Base-by-base conservation (phyloP, 2,888 invertebrate genomes). In the Nezara viridula region DNA sequence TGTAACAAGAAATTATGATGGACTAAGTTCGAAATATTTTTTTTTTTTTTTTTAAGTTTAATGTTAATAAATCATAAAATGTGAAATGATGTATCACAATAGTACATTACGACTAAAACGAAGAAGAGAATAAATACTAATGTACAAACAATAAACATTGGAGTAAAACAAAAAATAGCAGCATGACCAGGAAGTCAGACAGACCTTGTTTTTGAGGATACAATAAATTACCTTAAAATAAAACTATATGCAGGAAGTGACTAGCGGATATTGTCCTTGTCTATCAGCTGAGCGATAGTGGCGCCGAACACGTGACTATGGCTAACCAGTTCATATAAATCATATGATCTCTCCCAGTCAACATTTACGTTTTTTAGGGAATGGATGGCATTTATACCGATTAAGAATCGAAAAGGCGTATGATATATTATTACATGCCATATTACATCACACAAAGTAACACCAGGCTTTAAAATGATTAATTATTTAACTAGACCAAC, bases 211-310 rank as follows among this genome's bases (percentile, higher is more conserved):
- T 73, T 37, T 7, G 32, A 81, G 81, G 7, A n/a, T 7, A 40
- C n/a, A 44, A 37, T 44, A 44, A 44, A 44, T 44, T 44, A 44
- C 81, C 81, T 81, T 1, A 44, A 44, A 47, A 47, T 81, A 81
- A 81, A 81, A 81, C n/a, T 24, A 5, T 24, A 12, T n/a, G 4
- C 24, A 81, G 81, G 81, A 81, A 81, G 81, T 81, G 81, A 81
- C 81, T 81, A 81, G 81, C 81, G 81, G 44, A 40, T 81, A n/a
- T 81, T 47, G 81, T 81, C 81, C 81, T 81, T 81, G 81, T n/a
- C 81, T 3, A n/a, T 37, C 81, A 81, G 81, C 81, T 81, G 81
- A 44, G 44, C 44, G 81, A 81, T 44, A 21, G 81, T 81, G 81
- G 81, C 81, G 81, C 81, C 0, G 32, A 44, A 81, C 81, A 81